Percentiles rank a stretch among this genome's conserved stretches.
phyloP scores from a whole-genome alignment of 1,140 invertebrate genomes.

The Ceratina japonica region DNA sequence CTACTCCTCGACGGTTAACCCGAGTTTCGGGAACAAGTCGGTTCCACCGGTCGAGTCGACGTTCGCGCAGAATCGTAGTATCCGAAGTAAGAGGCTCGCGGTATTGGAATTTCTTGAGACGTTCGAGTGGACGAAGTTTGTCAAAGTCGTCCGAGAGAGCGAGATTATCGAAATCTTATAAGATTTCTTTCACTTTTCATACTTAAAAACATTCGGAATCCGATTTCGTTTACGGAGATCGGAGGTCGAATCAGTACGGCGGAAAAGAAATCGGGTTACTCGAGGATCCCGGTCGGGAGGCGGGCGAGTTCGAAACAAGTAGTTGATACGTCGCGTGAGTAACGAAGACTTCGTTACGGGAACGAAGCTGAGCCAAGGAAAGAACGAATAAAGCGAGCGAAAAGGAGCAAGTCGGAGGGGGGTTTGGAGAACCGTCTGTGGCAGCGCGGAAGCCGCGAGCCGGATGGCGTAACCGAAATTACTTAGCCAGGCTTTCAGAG shows the following conservation, averaged over 20 bases:
- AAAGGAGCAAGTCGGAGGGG: conserved; percentile 32
- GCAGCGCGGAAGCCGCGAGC: conserved; percentile 70
- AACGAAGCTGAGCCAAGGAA: conserved; percentile 51
- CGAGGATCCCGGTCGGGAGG: background rate
- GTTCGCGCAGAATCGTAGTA: background rate
- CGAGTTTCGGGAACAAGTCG: conserved; percentile 50
- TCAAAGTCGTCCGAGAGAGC: background rate
- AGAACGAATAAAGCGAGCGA: conserved; percentile 41
- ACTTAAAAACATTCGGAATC: background rate
- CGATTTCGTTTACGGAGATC: background rate
- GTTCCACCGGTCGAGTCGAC: background rate
- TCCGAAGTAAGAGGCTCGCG: background rate
- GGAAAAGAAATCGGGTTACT: background rate
- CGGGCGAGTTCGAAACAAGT: background rate
- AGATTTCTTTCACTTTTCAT: background rate
- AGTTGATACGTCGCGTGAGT: background rate
- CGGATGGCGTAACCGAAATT: conserved; percentile 76
- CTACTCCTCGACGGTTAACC: conserved; percentile 50
- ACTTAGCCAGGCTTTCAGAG: conserved; percentile 76
- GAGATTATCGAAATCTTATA: background rate
- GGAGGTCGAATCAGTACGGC: background rate
- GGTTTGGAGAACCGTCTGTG: conserved; percentile 57
- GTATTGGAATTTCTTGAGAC: background rate
- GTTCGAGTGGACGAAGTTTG: background rate
- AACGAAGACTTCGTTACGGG: conserved; percentile 2